Conservation (phyloP, 2,113 vertebrate species). For the Kryptolebias marmoratus region DNA sequence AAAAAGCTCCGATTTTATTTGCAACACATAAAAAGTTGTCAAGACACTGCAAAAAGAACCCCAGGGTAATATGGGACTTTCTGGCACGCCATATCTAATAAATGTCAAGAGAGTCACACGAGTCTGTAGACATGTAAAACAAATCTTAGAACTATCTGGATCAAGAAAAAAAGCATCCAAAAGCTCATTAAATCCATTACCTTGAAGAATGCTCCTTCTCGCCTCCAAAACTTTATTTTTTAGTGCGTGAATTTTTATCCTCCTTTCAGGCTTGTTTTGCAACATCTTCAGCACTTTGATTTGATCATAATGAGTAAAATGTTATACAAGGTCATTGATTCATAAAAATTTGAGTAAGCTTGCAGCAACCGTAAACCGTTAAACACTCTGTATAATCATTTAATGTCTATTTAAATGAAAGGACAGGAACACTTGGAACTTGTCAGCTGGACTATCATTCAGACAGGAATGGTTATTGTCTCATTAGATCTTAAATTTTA, state of each 20-base stretch:
- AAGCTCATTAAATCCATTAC: not conserved
- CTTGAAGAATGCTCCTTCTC: not conserved
- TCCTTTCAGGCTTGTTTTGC: slow-evolving; percentile 38
- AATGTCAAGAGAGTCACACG: slow-evolving; percentile 55
- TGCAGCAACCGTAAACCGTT: slow-evolving; percentile 9
- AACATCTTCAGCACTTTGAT: slow-evolving; percentile 28
- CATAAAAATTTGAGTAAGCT: slow-evolving; percentile 32
- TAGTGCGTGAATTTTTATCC: slow-evolving; percentile 17
- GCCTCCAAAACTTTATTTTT: slow-evolving; percentile 5
- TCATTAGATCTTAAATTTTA: slow-evolving; percentile 42
- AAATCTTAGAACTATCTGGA: slow-evolving; percentile 24
- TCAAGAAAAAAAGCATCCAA: not conserved
- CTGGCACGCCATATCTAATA: slow-evolving; percentile 50
- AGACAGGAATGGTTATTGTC: slow-evolving; percentile 31
- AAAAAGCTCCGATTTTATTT: slow-evolving; percentile 36
- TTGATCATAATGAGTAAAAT: slow-evolving; percentile 23
- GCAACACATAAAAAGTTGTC: slow-evolving; percentile 41
- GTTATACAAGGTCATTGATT: slow-evolving; percentile 56
- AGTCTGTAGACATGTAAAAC: slow-evolving; percentile 41
- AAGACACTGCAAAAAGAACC: slow-evolving; percentile 51
- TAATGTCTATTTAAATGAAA: slow-evolving; percentile 12
- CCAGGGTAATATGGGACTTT: slow-evolving; percentile 47
- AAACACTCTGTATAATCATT: slow-evolving; percentile 33
- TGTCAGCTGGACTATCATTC: slow-evolving; percentile 29
- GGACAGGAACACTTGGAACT: slow-evolving; percentile 35